Conservation (phyloP, 92 coral and sea anemone species). For the Palythoa caribaeorum region DNA sequence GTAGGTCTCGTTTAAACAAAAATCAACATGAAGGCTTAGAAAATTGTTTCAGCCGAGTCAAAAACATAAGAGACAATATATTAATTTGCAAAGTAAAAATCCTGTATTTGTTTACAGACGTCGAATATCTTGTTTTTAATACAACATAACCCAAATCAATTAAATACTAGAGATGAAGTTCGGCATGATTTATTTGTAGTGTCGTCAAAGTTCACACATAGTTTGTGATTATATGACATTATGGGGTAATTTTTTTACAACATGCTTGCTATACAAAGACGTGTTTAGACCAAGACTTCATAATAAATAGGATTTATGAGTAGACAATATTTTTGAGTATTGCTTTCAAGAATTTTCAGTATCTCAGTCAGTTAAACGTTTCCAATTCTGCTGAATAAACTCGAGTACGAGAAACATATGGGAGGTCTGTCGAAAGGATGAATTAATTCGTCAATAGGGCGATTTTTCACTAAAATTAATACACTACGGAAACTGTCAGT, state of each 20-base stretch:
- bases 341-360: background rate
- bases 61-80: background rate
- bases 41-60: background rate
- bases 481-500: conserved; percentile 36
- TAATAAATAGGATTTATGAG: background rate
- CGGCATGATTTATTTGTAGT: conserved; percentile 35
- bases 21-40: background rate
- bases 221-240: conserved; percentile 38
- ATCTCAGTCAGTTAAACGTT: background rate
- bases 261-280: conserved; percentile 24
- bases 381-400: background rate
- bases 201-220: conserved; percentile 28
- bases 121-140: background rate
- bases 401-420: conserved; percentile 22
- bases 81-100: background rate
- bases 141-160: background rate
- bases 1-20: background rate
- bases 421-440: conserved; percentile 38
- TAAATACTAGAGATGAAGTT: conserved; percentile 8
- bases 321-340: conserved; percentile 10
- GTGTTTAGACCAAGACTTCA: background rate
- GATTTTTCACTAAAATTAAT: conserved; percentile 31
- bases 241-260: conserved; percentile 37
- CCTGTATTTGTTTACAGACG: background rate
- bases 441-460: conserved; percentile 35